A percentile compares a stretch with the other conserved stretches of the same genome.
Conservation (phyloP, 2,888 invertebrate species). For the Portevinia maculata region DNA sequence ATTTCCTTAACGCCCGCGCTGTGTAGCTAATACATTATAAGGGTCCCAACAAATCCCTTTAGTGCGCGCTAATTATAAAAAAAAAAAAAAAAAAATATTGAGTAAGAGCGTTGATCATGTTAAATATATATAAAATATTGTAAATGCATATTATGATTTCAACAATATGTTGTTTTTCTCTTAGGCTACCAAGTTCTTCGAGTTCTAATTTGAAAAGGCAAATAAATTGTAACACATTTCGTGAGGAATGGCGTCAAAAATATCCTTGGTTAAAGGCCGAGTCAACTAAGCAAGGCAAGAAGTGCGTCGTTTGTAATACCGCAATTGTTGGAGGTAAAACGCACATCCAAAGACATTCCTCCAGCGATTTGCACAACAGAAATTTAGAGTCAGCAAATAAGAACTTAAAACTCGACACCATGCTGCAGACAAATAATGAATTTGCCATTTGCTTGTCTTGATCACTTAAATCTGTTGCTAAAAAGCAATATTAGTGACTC, state of each 20-base stretch:
- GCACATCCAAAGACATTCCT: slow-evolving; percentile 1
- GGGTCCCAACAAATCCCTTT: no score
- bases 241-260: background rate
- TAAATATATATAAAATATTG: background rate
- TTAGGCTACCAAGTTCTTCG: background rate
- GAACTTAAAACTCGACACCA: background rate
- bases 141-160: no score
- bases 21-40: no score
- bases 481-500: slow-evolving; percentile 4
- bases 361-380: background rate
- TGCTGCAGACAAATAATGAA: background rate
- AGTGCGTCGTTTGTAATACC: background rate
- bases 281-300: background rate
- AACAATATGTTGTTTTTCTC: no score
- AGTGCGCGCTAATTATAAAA: no score
- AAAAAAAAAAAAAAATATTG: no score
- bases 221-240: background rate
- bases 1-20: no score
- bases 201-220: background rate
- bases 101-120: background rate
- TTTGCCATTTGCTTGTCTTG: slow-evolving; percentile 1
- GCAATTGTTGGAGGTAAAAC: slow-evolving; percentile 2
- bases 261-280: slow-evolving; percentile 5
- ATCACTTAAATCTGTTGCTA: background rate
- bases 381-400: background rate